Percentiles rank a stretch among this genome's conserved stretches.
Conservation (phyloP, 2,797 vertebrate genomes). For the Danio tinwini region DNA sequence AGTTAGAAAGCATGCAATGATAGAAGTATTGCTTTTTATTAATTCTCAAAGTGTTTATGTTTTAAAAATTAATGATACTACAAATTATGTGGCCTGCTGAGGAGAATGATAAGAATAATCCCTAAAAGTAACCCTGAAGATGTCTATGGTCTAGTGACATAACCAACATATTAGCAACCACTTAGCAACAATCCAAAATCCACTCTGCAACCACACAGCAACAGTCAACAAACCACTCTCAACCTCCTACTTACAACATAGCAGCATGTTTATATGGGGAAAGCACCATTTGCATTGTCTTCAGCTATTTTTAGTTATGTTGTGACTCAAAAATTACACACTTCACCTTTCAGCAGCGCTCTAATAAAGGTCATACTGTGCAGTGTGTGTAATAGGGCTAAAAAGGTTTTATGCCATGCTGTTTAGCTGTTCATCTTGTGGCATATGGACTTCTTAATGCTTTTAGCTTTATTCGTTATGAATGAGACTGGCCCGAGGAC, state of each 20-base stretch:
- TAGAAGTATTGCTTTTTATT: no score
- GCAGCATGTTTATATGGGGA: not conserved
- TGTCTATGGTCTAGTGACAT: no score
- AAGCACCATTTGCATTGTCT: not conserved
- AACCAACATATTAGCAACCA: not conserved
- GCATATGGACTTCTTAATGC: constrained; percentile 18
- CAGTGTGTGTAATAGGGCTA: not conserved
- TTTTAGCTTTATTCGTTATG: constrained; percentile 30
- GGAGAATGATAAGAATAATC: not conserved
- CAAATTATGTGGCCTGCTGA: not conserved
- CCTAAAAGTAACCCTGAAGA: not conserved
- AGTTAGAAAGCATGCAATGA: no score
- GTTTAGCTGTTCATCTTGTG: not conserved
- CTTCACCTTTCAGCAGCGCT: not conserved
- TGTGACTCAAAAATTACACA: constrained; percentile 8
- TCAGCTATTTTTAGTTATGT: not conserved
- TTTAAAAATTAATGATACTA: not conserved
- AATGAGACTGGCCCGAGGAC: constrained; percentile 35
- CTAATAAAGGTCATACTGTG: constrained; percentile 13
- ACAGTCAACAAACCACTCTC: constrained; percentile 1
- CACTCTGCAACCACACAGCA: not conserved
- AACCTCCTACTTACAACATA: not conserved
- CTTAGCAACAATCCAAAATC: not conserved
- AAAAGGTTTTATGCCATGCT: not conserved
- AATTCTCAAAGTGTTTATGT: not conserved